Conservation (phyloP, 2,888 invertebrate species). For the Plagodis pulveraria region DNA sequence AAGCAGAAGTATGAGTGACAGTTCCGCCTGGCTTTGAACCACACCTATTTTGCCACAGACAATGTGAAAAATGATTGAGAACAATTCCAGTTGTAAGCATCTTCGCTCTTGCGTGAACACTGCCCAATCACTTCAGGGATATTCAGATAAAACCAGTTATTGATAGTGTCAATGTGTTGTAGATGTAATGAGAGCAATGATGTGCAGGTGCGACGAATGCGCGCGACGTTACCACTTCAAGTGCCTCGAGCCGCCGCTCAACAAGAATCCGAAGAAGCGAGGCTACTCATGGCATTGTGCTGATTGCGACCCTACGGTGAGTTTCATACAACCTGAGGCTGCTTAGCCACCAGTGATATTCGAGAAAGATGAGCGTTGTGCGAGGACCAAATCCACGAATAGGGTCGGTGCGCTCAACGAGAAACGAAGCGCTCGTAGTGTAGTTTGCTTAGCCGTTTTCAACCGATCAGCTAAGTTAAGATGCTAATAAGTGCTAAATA, state of each 20-base stretch:
- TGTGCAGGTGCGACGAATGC: conserved; percentile 94
- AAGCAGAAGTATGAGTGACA: too few species aligned
- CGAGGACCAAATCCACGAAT: neutral
- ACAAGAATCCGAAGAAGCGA: conserved; percentile 96
- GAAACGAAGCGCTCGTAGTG: too few species aligned
- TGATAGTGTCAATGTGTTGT: neutral
- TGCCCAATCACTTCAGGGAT: too few species aligned
- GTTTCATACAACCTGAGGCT: conserved; percentile 46
- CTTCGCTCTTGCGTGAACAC: too few species aligned
- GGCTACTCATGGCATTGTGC: conserved; percentile 98
- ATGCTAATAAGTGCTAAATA: too few species aligned
- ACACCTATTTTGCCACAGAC: too few species aligned
- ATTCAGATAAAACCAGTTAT: too few species aligned
- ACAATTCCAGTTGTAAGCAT: too few species aligned
- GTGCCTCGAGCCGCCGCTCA: conserved; percentile 96
- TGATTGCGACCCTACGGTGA: conserved; percentile 96
- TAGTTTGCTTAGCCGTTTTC: neutral
- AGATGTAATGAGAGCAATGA: conserved; percentile 4
- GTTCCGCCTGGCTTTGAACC: too few species aligned
- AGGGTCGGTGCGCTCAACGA: too few species aligned
- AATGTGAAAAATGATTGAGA: too few species aligned
- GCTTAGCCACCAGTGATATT: neutral
- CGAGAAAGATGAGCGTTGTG: neutral
- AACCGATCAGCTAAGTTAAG: neutral
- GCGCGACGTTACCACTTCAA: conserved; percentile 95